A percentile compares a stretch with the other conserved stretches of the same genome.
Conservation (phyloP, 2,888 invertebrate genomes). For the Torymus aiolomorphi region DNA sequence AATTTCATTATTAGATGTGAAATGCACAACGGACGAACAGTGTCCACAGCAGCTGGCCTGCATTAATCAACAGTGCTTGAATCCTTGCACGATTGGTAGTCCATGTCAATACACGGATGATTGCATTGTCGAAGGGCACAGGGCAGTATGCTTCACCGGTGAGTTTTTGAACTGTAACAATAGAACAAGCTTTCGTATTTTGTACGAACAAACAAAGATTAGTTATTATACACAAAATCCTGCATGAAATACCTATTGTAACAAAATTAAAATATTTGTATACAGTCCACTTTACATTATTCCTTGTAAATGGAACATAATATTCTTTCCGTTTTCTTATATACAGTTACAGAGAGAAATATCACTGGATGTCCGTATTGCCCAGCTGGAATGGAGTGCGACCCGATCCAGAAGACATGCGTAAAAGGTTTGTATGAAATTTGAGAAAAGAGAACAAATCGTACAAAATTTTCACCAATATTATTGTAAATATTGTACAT, state of each 20-base stretch:
- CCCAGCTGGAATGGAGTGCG: constrained; percentile 86
- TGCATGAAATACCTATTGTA: not conserved
- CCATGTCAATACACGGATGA: constrained; percentile 86
- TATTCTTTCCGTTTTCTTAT: not conserved
- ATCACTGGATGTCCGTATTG: constrained; percentile 79
- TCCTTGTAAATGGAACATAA: not conserved
- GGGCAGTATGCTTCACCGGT: constrained; percentile 90
- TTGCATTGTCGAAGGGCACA: constrained; percentile 89
- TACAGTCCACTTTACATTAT: not conserved
- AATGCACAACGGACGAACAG: constrained; percentile 87
- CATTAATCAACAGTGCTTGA: constrained; percentile 86
- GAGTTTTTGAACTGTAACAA: constrained; percentile 59
- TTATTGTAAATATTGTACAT: constrained; percentile 55
- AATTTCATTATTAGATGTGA: constrained; percentile 80
- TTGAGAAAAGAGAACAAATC: constrained; percentile 19
- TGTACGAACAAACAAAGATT: no score
- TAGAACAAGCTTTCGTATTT: no score
- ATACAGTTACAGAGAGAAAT: constrained; percentile 51
- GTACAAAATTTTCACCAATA: constrained; percentile 16
- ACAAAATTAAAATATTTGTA: not conserved
- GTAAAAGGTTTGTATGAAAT: constrained; percentile 83
- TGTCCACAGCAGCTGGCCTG: constrained; percentile 88
- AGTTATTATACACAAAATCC: no score
- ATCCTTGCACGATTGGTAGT: constrained; percentile 86
- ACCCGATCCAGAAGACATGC: constrained; percentile 88